Evolutionary conservation across 2,888 invertebrate genomes (phyloP), one percentile per base, ranked within the genome.

Genomic region (Pachliopta kotzebuea): DNA sequence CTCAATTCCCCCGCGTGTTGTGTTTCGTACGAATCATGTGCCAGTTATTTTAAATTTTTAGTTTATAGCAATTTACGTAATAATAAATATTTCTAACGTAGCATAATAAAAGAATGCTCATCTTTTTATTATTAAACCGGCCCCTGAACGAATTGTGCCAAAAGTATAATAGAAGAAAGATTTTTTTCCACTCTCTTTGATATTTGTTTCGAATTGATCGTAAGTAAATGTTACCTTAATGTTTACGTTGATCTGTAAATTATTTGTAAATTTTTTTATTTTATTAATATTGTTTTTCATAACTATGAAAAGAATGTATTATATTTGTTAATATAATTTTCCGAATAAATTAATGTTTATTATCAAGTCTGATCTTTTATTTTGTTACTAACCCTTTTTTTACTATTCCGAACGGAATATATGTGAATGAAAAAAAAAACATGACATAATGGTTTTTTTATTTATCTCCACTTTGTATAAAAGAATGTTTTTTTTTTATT

Each of bases 301-400:
- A 81, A 76, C 68, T 79, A 77, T 81, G 71, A 70, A 78, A 76
- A 79, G 76, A 79, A 3, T 87, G 78, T 81, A 74, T 74, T 75
- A 74, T 77, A 77, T 73, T 79, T 79, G 80, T 74, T 79, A 81
- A 80, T 83, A 82, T 84, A 80, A 81, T 79, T 85, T 84, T 84
- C 83, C 74, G 72, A 87, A 84, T 87, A 85, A 85, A 88, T 82
- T 80, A 81, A 83, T 83, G 84, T 79, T 86, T 83, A 79, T 80
- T 80, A 77, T 80, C 69, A 71, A 55, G 61, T 69, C 66, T 18
- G 62, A 57, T 57, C 26, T 65, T 60, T 64, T 53, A 62, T 66
- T 68, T 60, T 24, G 18, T 8, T 9, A 55, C 0, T 3, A 55
- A 20, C 4, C 8, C 0, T 37, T 9, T 37, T 26, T 14, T 11